Conservation (phyloP, 2,888 invertebrate species). For the Endotricha flammealis region DNA sequence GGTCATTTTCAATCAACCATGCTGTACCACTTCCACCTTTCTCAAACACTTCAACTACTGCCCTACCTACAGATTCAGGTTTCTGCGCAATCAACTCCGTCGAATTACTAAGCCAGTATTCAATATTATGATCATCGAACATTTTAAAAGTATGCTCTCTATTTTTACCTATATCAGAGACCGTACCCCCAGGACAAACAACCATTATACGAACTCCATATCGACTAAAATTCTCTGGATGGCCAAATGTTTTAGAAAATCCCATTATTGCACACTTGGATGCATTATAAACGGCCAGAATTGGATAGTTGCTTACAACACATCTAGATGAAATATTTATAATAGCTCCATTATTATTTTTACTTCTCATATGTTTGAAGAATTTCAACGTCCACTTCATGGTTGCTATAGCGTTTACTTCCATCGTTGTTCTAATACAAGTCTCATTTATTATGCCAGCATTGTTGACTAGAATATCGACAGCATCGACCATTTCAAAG, state of each 20-base stretch:
- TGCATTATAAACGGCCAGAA: too few relatives aligned
- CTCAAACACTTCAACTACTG: conserved; percentile 20
- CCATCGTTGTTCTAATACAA: conserved; percentile 25
- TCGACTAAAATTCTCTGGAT: too few relatives aligned
- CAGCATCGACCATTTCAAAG: conserved; percentile 30
- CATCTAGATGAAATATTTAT: too few relatives aligned
- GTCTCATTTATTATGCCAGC: conserved; percentile 47
- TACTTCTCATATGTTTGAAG: too few relatives aligned
- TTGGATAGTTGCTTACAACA: too few relatives aligned
- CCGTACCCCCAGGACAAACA: too few relatives aligned
- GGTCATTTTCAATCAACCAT: conserved; percentile 53
- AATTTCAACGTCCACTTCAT: too few relatives aligned
- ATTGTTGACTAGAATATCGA: conserved; percentile 59
- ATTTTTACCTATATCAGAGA: conserved; percentile 17
- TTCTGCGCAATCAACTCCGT: background rate
- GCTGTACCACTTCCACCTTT: conserved; percentile 57
- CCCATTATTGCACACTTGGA: too few relatives aligned
- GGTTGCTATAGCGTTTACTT: conserved; percentile 19
- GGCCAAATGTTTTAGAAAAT: too few relatives aligned
- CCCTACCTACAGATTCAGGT: conserved; percentile 14
- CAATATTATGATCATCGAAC: background rate
- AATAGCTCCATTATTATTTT: too few relatives aligned
- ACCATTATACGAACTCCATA: too few relatives aligned
- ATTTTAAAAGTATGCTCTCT: conserved; percentile 11
- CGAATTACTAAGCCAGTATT: background rate